These are phyloP conservation scores for Tupaia tana DNA, from an alignment of 2,113 vertebrate genomes.

Conservation along the genomic window DNA sequence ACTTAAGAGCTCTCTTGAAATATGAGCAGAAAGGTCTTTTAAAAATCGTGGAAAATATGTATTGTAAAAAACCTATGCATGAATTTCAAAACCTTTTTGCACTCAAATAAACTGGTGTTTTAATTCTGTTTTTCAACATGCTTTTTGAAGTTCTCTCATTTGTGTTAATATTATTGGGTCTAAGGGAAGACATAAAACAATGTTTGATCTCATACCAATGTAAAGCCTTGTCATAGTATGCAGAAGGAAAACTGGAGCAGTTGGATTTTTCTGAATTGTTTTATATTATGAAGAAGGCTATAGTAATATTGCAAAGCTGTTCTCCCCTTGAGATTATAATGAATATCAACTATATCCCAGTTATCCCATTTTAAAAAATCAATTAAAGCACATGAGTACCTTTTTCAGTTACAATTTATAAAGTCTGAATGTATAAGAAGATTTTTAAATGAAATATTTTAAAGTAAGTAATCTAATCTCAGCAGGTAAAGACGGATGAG, in stretches of 20 bases:
- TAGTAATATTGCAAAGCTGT: neutral
- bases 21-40: neutral
- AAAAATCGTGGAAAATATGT: no score
- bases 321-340: neutral
- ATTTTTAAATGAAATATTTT: constrained; percentile 27
- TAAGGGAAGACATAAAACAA: neutral
- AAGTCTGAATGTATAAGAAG: neutral
- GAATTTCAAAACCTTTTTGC: no score
- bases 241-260: constrained; percentile 13
- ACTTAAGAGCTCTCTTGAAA: constrained; percentile 21
- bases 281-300: constrained; percentile 42
- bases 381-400: neutral
- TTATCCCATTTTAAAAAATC: constrained; percentile 29
- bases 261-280: constrained; percentile 55
- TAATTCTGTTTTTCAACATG: no score
- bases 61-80: no score
- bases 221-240: neutral
- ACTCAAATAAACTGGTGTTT: no score
- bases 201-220: neutral
- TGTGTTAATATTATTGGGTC: constrained; percentile 36
- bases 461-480: constrained; percentile 4
- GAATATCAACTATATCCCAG: neutral
- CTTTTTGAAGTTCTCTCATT: no score
- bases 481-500: neutral
- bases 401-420: neutral